Evolutionary conservation across 2,113 vertebrate species (phyloP).

Genomic region (Clinocottus analis): DNA sequence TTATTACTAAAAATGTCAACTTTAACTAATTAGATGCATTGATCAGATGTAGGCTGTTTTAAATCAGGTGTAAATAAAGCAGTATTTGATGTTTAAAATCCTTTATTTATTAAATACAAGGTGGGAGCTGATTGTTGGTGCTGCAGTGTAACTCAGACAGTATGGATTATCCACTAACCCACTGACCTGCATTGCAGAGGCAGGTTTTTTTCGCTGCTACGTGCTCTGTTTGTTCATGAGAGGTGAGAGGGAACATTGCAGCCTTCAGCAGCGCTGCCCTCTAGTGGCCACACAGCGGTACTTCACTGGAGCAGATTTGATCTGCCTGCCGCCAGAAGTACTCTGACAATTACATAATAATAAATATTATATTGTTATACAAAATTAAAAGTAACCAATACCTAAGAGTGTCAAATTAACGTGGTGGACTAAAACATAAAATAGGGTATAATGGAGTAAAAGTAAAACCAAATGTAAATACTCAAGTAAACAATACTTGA

Average conservation of each 20-base stretch:
- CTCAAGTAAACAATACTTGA: neutral
- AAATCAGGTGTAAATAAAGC: neutral
- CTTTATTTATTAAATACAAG: too few relatives aligned
- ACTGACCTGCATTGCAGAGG: slow-evolving; percentile 76
- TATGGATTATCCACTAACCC: slow-evolving; percentile 63
- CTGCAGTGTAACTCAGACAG: slow-evolving; percentile 15
- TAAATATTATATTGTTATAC: neutral
- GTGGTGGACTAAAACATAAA: neutral
- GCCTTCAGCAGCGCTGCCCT: slow-evolving; percentile 47
- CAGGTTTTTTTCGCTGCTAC: neutral
- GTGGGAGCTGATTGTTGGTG: neutral
- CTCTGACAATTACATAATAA: neutral
- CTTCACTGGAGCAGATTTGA: neutral
- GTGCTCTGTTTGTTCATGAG: neutral
- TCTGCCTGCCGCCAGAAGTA: neutral
- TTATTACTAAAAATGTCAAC: neutral
- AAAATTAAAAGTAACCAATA: neutral
- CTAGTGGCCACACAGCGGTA: slow-evolving; percentile 33
- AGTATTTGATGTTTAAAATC: neutral
- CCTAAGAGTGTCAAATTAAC: neutral
- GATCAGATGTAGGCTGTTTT: neutral
- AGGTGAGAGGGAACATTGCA: neutral
- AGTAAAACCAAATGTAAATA: neutral
- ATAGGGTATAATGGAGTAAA: neutral
- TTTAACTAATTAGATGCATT: neutral